Evolutionary conservation across 2,797 vertebrate species (phyloP), one percentile per base, ranked within the genome.

Genomic region (Sebastes alutus): DNA sequence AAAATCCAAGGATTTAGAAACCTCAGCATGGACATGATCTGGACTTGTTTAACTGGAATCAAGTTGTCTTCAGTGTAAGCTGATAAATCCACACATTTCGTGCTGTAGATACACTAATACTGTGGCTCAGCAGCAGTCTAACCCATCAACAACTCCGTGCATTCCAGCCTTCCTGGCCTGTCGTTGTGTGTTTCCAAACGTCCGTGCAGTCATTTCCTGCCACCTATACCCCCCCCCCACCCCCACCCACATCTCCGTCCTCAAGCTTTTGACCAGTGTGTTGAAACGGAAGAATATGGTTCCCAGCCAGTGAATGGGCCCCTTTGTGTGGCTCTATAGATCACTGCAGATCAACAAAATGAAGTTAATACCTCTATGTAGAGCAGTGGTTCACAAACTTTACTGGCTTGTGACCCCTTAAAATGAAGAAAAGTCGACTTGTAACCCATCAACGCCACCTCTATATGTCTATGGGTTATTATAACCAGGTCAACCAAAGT

Each of bases 151-250:
- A 85, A 73, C 58, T 75, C 46, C 42, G 22, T 78, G 67, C 82
- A 87, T 79, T 85, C 83, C 78, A 67, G 78, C 72, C 38, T 72
- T 63, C 82, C 64, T 78, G 65, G 60, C 58, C 71, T 65, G 77
- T 85, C 60, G 20, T 63, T 74, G 69, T 76, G 67, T 80, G 77
- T 92, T 93, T 88, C 85, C 87, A 86, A 89, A 92, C 12, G 42
- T 86, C 83, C 22, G 2, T 61, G 54, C 81, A 68, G 67, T 90
- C 80, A 91, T 93, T 94, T 95, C 93, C 94, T 93, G 90, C 71
- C 75, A 81, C 75, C 86, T 86, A 35, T 73, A 18, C 35, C 11
- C 4, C 56, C n/a, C 67, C 55, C 42, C 20, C 72, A 22, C 72
- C 30, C 32, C 30, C 30, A 16, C 72, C 32, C 72, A 46, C 35